These are phyloP conservation scores for Lepeophtheirus nordmannii DNA, from an alignment of 2,888 invertebrate genomes.

Conservation along the genomic window DNA sequence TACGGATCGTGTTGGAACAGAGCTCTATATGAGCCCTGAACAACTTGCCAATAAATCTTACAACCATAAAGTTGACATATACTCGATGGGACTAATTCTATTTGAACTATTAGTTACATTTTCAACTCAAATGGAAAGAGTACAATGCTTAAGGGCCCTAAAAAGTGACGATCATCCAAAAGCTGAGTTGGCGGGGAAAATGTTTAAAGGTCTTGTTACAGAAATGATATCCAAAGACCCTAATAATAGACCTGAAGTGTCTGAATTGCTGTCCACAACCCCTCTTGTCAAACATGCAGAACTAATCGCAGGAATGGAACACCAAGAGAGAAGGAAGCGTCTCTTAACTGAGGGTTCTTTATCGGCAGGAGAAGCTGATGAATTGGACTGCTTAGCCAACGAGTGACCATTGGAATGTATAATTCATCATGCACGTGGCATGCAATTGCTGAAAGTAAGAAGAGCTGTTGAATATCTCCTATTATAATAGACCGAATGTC, in stretches of 20 bases:
- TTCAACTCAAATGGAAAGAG: conserved; percentile 74
- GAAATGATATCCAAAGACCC: conserved; percentile 62
- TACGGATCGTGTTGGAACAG: conserved; percentile 59
- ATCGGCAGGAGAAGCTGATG: background rate
- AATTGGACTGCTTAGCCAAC: too few species aligned
- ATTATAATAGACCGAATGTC: too few species aligned
- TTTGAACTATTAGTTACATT: conserved; percentile 84
- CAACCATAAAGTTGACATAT: conserved; percentile 58
- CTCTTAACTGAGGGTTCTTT: background rate
- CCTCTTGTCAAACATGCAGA: background rate
- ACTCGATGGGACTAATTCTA: conserved; percentile 78
- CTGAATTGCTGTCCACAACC: conserved; percentile 25
- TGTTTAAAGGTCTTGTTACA: conserved; percentile 51
- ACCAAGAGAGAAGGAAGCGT: background rate
- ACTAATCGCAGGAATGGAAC: background rate
- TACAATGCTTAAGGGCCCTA: conserved; percentile 48
- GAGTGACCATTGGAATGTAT: too few species aligned
- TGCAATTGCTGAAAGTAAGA: too few species aligned
- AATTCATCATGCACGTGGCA: too few species aligned
- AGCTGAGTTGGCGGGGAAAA: conserved; percentile 41
- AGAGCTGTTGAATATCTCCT: too few species aligned
- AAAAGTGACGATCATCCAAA: conserved; percentile 52
- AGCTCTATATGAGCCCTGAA: conserved; percentile 95
- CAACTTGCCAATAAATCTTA: conserved; percentile 41
- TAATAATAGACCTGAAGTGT: conserved; percentile 44